These are phyloP conservation scores for Tricholauxania praeusta DNA, from an alignment of 2,888 invertebrate genomes.

Conservation along the genomic window DNA sequence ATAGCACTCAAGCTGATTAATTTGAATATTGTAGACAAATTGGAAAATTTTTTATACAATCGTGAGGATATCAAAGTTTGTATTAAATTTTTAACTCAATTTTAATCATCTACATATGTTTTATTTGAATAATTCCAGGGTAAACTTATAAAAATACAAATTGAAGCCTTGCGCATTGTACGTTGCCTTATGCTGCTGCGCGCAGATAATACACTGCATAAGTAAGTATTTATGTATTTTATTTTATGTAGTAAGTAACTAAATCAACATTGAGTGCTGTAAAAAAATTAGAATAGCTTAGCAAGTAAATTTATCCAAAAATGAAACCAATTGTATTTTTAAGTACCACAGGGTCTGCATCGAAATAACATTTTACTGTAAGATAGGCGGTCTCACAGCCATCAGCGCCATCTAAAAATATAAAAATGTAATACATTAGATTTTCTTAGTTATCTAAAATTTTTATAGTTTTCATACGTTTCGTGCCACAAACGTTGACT, in stretches of 20 bases:
- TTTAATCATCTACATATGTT: constrained; percentile 12
- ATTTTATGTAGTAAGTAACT: neutral
- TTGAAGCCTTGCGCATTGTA: constrained; percentile 69
- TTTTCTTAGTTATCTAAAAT: no score
- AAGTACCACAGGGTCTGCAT: constrained; percentile 53
- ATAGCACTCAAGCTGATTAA: constrained; percentile 57
- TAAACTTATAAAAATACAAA: constrained; percentile 70
- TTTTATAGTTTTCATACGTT: constrained; percentile 52
- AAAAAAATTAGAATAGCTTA: neutral
- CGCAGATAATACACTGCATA: constrained; percentile 58
- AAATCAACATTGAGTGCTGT: neutral
- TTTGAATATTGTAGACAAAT: constrained; percentile 53
- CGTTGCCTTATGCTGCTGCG: constrained; percentile 60
- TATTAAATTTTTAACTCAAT: constrained; percentile 17
- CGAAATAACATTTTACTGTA: constrained; percentile 60
- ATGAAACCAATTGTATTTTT: constrained; percentile 41
- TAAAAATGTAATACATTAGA: neutral
- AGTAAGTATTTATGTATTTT: constrained; percentile 53
- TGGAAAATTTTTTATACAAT: constrained; percentile 61
- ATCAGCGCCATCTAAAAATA: constrained; percentile 58
- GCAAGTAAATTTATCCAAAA: constrained; percentile 40
- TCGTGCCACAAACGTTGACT: constrained; percentile 55
- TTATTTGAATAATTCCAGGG: constrained; percentile 51
- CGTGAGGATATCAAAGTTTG: constrained; percentile 62
- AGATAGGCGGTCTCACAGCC: constrained; percentile 62